phyloP scores from a whole-genome alignment of 2,797 vertebrate species.

The Tragopan temminckii region DNA sequence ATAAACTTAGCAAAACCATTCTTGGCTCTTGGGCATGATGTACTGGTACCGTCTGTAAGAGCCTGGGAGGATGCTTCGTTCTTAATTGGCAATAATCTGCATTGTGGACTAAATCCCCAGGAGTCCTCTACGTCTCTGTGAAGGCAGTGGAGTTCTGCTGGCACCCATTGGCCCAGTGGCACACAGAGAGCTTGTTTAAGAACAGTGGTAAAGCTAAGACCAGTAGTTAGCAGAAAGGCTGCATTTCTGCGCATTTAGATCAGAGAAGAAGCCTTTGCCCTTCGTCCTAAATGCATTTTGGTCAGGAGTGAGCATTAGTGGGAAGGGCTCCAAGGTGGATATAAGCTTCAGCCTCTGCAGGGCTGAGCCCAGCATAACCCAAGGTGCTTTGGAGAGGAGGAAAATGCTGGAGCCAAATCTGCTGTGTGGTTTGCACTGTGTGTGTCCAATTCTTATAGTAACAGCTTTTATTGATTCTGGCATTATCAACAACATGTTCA shows the following conservation, averaged over 20 bases:
- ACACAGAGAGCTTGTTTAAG: rapidly evolving
- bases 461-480: neutral
- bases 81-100: neutral
- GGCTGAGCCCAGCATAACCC: neutral
- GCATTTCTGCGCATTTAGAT: neutral
- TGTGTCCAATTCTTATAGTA: neutral
- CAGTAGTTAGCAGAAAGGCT: neutral
- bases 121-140: rapidly evolving
- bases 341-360: neutral
- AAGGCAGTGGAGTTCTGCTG: neutral
- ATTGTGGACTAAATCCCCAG: neutral
- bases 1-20: neutral
- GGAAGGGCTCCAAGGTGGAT: neutral
- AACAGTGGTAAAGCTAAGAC: neutral
- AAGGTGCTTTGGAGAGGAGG: neutral
- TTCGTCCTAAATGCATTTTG: neutral
- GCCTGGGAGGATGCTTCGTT: neutral
- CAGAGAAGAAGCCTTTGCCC: neutral
- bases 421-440: neutral
- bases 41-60: neutral
- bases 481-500: too few relatives aligned
- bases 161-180: neutral
- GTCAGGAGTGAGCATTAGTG: neutral
- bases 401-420: neutral
- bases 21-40: neutral